A percentile compares a stretch with the other conserved stretches of the same genome.
phyloP scores from a whole-genome alignment of 2,113 vertebrate species.

The Melanocharis versteri region DNA sequence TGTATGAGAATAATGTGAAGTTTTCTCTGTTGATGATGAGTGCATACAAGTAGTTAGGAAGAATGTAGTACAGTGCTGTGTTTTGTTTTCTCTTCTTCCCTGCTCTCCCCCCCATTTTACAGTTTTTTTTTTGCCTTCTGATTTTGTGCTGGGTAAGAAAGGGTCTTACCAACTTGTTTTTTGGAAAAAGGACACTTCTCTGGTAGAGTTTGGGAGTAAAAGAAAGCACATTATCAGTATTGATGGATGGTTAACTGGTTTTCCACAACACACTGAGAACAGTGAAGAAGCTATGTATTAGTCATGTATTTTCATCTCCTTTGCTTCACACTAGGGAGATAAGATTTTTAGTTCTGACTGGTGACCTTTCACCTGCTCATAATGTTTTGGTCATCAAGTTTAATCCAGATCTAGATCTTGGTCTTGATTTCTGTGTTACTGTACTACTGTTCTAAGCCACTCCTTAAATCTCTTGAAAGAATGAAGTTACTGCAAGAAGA shows the following conservation, averaged over 20 bases:
- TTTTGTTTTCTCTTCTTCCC: neutral
- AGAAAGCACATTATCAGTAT: neutral
- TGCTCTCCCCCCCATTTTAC: fast-evolving
- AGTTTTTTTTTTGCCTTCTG: neutral
- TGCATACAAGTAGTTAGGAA: neutral
- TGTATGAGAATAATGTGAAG: neutral
- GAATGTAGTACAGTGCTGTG: neutral
- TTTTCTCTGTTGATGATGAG: neutral
- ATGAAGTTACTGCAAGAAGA: neutral
- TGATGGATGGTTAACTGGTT: neutral
- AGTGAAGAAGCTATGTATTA: neutral
- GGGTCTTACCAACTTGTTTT: neutral
- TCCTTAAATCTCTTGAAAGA: neutral
- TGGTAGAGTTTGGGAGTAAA: neutral
- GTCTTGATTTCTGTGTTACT: neutral
- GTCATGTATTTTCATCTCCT: neutral
- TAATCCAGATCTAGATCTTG: neutral
- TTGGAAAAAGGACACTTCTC: neutral
- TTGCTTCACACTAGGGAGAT: neutral
- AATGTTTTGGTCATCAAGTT: neutral
- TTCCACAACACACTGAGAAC: neutral
- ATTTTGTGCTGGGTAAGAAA: neutral
- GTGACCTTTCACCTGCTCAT: neutral
- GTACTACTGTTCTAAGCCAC: neutral
- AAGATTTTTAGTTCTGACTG: neutral